Evolutionary conservation across 2,113 vertebrate genomes (phyloP), one percentile per base, ranked within the genome.

Genomic region (Sinocyclocheilus anshuiensis): DNA sequence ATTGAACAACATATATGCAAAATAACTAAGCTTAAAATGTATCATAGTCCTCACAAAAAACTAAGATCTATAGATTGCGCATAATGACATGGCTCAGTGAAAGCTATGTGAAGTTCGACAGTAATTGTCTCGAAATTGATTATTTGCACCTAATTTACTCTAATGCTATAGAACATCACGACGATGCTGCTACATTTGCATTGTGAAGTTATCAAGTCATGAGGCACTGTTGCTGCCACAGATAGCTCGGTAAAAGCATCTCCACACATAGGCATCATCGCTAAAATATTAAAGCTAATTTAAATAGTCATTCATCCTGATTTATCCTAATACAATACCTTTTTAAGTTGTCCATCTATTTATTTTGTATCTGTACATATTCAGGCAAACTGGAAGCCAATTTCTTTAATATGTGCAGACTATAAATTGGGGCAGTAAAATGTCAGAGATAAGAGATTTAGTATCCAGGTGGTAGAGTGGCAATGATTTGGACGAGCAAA

Each of bases 401-500:
- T 82, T 82, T 50, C 9, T 78, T 65, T 57, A 85, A 81, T 57
- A 81, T 69, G 45, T 53, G 50, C 22, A 42, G 48, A 69, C 71
- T 63, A 63, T 69, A 83, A 83, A 83, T 84, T 20, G 15, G 45
- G 45, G 82, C n/a, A 84, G 75, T 84, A 89, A 87, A 87, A 89
- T 77, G 77, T 84, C 57, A 78, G 76, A 69, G 80, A 84, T 83
- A 80, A 82, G 63, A 77, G 67, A 63, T 50, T 48, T 10, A 57
- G 57, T 22, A 84, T 86, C 67, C 85, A 74, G 82, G n/a, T 63
- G 55, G 59, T 65, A 39, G 71, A 69, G 39, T 75, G 71, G 81
- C 75, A 86, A 87, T 84, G 50, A 87, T 87, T 86, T 89, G 88
- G 77, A 81, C 8, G 10, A 82, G 59, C 24, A 72, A 59, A 87